Percentiles rank a stretch among this genome's conserved stretches.
Evolutionary conservation across 2,113 vertebrate species (phyloP).

Genomic region (Cavia porcellus): DNA sequence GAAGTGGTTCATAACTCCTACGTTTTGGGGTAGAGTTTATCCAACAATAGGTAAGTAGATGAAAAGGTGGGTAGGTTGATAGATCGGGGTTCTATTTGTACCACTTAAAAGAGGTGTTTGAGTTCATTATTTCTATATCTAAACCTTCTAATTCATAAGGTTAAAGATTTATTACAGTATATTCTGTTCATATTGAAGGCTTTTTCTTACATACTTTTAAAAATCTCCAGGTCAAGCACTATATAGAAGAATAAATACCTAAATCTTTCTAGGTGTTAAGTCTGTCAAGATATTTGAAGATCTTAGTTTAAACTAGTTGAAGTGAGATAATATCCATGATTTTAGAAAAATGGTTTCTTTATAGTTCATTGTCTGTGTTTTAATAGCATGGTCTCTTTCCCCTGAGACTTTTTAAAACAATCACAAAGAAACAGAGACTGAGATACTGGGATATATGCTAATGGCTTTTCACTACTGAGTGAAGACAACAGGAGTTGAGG

Average conservation of each 20-base stretch:
- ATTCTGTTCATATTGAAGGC: not conserved
- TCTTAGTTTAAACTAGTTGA: slow-evolving; percentile 4
- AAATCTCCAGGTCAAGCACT: slow-evolving; percentile 37
- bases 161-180: slow-evolving; percentile 11
- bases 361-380: slow-evolving; percentile 39
- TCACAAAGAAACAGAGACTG: slow-evolving; percentile 50
- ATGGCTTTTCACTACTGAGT: slow-evolving; percentile 68
- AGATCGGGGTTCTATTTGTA: not conserved
- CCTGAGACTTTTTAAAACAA: slow-evolving; percentile 68
- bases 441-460: slow-evolving; percentile 70
- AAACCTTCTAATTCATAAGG: not conserved
- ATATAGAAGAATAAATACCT: not conserved
- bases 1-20: not conserved
- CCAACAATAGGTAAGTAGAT: not conserved
- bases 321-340: not conserved
- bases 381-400: slow-evolving; percentile 68
- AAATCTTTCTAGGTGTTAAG: slow-evolving; percentile 21
- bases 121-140: not conserved
- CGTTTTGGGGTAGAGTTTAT: not conserved
- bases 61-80: not conserved
- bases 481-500: slow-evolving; percentile 62
- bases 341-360: slow-evolving; percentile 32
- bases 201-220: not conserved
- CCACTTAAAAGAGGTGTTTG: not conserved
- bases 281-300: slow-evolving; percentile 10